A percentile compares a stretch with the other conserved stretches of the same genome.
Evolutionary conservation across 2,797 vertebrate species (phyloP).

Genomic region (Intellagama lesueurii): DNA sequence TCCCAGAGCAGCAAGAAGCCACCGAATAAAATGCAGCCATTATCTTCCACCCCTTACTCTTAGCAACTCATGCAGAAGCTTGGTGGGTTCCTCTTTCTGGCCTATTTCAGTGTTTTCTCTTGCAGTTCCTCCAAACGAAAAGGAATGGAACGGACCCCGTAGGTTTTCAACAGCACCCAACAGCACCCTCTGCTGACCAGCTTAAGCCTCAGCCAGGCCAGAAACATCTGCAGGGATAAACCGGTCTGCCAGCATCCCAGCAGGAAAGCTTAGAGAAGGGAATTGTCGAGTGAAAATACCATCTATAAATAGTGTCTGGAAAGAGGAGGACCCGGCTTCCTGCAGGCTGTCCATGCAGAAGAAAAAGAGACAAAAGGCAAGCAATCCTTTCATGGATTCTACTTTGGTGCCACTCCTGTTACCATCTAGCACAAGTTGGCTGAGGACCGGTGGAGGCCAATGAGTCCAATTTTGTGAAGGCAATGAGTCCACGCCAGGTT

Average conservation of each 20-base stretch:
- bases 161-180: neutral
- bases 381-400: too few relatives aligned
- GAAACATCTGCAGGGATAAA: neutral
- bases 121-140: neutral
- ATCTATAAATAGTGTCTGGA: neutral
- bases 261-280: neutral
- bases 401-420: too few relatives aligned
- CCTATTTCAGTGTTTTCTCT: neutral
- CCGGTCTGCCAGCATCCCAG: neutral
- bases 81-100: neutral
- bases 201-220: neutral
- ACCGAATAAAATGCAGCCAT: neutral
- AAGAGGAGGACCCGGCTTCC: neutral
- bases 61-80: neutral
- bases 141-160: too few relatives aligned
- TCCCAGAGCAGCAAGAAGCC: neutral
- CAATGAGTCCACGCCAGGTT: too few relatives aligned
- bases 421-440: too few relatives aligned
- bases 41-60: neutral
- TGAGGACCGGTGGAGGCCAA: too few relatives aligned
- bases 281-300: neutral
- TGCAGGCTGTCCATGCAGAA: neutral
- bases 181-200: constrained; percentile 23
- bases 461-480: too few relatives aligned
- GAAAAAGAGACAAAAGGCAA: neutral